Evolutionary conservation across 2,888 invertebrate species (phyloP).

Genomic region (Heliconius erato): DNA sequence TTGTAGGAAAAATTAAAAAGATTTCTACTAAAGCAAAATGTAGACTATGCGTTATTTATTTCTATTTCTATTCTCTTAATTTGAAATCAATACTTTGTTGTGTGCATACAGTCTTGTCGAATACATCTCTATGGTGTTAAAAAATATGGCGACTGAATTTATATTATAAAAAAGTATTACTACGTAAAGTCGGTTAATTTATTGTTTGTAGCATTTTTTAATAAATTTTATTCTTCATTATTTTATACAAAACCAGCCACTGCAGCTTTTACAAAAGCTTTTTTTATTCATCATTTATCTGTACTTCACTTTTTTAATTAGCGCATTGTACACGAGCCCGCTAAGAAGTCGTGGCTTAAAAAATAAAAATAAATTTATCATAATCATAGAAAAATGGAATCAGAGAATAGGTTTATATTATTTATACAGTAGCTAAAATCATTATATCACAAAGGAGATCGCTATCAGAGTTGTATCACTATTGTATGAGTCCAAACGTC

Average conservation of each 20-base stretch:
- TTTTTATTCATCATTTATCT: conserved; percentile 8
- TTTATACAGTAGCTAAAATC: neutral
- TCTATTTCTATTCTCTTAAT: too few relatives aligned
- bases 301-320: conserved; percentile 22
- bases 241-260: conserved; percentile 1
- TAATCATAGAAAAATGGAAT: neutral
- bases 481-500: neutral
- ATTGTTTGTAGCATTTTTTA: neutral
- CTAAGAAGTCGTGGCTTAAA: neutral
- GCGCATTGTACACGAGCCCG: neutral
- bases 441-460: too few relatives aligned
- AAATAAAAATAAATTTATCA: neutral
- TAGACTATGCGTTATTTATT: too few relatives aligned
- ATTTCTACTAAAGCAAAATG: neutral
- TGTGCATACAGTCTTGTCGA: too few relatives aligned
- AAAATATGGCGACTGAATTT: neutral
- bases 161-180: neutral
- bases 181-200: neutral
- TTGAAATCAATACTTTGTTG: too few relatives aligned
- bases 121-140: neutral
- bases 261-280: neutral
- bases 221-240: conserved; percentile 2
- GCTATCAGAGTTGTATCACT: too few relatives aligned
- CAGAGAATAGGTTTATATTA: neutral
- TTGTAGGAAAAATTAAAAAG: neutral